Conservation (phyloP, 2,113 vertebrate species). For the Monopterus albus region DNA sequence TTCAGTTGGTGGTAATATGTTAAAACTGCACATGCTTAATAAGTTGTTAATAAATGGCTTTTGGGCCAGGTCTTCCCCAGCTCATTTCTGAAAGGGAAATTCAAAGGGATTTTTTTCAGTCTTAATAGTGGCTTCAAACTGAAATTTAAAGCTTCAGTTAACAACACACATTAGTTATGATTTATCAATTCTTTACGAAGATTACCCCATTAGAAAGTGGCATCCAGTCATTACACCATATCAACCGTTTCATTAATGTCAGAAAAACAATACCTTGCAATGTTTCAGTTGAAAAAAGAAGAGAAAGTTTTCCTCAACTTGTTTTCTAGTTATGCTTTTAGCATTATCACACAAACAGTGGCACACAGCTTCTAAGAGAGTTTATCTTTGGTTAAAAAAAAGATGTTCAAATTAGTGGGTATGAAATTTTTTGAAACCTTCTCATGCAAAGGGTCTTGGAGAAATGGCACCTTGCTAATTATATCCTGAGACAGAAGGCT, state of each 20-base stretch:
- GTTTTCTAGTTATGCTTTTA: constrained; percentile 35
- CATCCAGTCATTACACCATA: background rate
- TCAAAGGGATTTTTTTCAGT: too few relatives aligned
- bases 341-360: constrained; percentile 43
- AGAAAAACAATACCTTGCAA: background rate
- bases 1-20: background rate
- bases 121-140: too few relatives aligned
- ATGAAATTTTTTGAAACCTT: constrained; percentile 46
- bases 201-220: background rate
- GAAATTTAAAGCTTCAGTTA: too few relatives aligned
- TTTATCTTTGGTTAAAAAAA: constrained; percentile 20
- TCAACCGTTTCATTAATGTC: too few relatives aligned
- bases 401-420: constrained; percentile 58
- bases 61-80: background rate
- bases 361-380: constrained; percentile 14
- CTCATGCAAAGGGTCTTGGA: constrained; percentile 37
- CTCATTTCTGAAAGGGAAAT: too few relatives aligned
- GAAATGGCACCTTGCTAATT: constrained; percentile 62
- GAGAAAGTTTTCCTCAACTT: constrained; percentile 10
- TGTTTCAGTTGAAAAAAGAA: constrained; percentile 11
- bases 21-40: background rate
- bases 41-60: background rate
- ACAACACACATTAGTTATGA: background rate
- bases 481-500: constrained; percentile 54
- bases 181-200: background rate